phyloP scores from a whole-genome alignment of 1,140 invertebrate species.

The Cydia splendana region DNA sequence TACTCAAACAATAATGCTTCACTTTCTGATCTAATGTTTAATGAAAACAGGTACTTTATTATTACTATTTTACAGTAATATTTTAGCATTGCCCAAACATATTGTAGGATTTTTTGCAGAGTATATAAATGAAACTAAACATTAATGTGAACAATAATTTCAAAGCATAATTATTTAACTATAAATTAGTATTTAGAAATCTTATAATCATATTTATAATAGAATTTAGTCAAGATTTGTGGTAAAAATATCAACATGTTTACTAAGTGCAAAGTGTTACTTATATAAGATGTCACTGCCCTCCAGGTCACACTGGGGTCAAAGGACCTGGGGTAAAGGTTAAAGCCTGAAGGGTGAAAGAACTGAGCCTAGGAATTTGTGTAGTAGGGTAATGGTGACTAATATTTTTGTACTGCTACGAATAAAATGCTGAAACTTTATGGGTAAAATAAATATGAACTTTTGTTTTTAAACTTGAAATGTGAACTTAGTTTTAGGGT shows the following conservation, averaged over 20 bases:
- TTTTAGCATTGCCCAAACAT: too few species aligned
- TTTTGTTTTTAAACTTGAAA: background rate
- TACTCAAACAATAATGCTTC: too few species aligned
- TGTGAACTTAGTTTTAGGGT: background rate
- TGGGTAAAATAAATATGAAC: background rate
- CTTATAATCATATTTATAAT: background rate
- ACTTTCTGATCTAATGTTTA: too few species aligned
- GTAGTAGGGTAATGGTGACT: background rate
- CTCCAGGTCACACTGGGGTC: constrained; percentile 1
- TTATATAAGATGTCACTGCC: constrained; percentile 18
- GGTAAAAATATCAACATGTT: background rate
- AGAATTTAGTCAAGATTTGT: background rate
- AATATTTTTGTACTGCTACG: constrained; percentile 38
- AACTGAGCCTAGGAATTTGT: background rate
- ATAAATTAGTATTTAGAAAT: background rate
- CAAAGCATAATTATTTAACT: too few species aligned
- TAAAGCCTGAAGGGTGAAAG: constrained; percentile 1
- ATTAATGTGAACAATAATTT: too few species aligned
- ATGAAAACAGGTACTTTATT: background rate
- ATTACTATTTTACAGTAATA: background rate
- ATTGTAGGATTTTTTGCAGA: too few species aligned
- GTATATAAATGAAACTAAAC: too few species aligned
- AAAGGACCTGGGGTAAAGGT: constrained; percentile 19
- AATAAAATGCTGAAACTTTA: constrained; percentile 7
- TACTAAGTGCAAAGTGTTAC: background rate